phyloP scores from a whole-genome alignment of 2,888 invertebrate genomes.

The Epirrita christyi region DNA sequence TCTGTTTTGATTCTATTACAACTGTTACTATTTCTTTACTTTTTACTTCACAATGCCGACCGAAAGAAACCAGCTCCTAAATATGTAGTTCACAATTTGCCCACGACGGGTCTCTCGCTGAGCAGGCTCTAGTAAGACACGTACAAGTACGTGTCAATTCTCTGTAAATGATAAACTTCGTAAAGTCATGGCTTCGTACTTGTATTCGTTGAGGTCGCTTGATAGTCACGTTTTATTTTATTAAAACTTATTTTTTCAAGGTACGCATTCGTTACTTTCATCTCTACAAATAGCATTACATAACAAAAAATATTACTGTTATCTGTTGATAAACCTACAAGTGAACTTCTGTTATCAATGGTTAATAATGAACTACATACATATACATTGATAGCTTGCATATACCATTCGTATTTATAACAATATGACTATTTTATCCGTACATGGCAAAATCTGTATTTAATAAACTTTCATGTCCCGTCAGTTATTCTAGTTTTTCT shows the following conservation, averaged over 20 bases:
- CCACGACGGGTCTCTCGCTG: no score
- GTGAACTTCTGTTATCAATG: not conserved
- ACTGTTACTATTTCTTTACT: no score
- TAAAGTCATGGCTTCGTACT: conserved; percentile 14
- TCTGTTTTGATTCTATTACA: no score
- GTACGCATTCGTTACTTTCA: conserved; percentile 10
- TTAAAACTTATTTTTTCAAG: conserved; percentile 7
- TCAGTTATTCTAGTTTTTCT: no score
- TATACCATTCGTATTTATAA: not conserved
- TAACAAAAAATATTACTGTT: not conserved
- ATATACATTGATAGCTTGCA: not conserved
- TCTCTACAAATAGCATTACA: not conserved
- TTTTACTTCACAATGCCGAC: no score
- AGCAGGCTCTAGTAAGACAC: conserved; percentile 11
- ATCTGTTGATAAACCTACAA: not conserved
- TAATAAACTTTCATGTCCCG: no score
- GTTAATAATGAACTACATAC: not conserved
- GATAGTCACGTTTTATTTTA: conserved; percentile 20
- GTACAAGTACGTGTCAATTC: conserved; percentile 15
- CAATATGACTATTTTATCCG: not conserved
- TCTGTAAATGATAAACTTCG: not conserved
- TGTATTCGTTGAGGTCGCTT: conserved; percentile 7
- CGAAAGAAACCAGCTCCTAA: no score
- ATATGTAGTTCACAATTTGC: no score
- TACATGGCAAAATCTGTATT: no score